These are phyloP conservation scores for Leucoraja erinaceus DNA, from an alignment of 2,113 vertebrate genomes.

Conservation along the genomic window DNA sequence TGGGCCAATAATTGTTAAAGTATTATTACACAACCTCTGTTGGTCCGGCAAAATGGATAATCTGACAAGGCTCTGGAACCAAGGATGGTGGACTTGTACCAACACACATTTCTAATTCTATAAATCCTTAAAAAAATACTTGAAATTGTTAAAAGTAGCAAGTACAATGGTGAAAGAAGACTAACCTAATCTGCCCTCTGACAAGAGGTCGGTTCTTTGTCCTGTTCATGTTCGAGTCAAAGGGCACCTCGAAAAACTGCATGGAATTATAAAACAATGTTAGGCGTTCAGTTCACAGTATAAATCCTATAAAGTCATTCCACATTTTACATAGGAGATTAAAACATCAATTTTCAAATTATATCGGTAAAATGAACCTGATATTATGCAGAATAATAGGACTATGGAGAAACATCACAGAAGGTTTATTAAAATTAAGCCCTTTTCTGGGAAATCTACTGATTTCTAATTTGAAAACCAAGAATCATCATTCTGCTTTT, in stretches of 20 bases:
- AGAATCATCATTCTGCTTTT: neutral
- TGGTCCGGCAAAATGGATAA: too few relatives aligned
- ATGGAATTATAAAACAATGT: slow-evolving; percentile 44
- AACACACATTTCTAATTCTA: slow-evolving; percentile 5
- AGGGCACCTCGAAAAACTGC: slow-evolving; percentile 96
- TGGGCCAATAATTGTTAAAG: too few relatives aligned
- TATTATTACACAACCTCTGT: too few relatives aligned
- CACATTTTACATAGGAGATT: neutral
- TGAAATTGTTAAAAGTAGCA: slow-evolving; percentile 4
- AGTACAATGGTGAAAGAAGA: slow-evolving; percentile 3
- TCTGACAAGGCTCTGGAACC: too few relatives aligned
- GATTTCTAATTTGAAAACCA: neutral
- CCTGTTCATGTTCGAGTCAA: slow-evolving; percentile 98
- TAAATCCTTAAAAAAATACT: neutral
- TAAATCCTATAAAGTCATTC: neutral
- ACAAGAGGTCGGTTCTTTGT: slow-evolving; percentile 95
- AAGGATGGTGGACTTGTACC: too few relatives aligned
- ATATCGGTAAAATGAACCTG: neutral
- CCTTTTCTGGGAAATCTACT: neutral
- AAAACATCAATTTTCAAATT: neutral
- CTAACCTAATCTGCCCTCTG: slow-evolving; percentile 94
- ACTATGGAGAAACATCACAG: neutral
- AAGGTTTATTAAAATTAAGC: neutral
- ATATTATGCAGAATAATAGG: neutral
- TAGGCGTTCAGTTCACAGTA: neutral